Percentiles rank a stretch among this genome's conserved stretches.
Evolutionary conservation across 2,888 invertebrate genomes (phyloP).

Genomic region (Plutella xylostella): DNA sequence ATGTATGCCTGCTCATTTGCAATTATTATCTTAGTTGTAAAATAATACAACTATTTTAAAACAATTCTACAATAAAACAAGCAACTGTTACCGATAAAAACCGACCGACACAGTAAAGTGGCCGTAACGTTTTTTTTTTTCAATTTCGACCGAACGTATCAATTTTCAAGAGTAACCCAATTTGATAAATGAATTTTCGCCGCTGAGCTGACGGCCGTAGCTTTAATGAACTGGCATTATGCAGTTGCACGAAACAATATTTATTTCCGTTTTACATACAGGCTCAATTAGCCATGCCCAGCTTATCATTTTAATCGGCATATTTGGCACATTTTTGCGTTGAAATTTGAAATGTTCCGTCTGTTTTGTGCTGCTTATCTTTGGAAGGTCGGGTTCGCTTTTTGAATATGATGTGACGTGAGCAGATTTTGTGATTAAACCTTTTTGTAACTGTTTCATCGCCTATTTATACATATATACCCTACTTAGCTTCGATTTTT

Average conservation of each 20-base stretch:
- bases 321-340: constrained; percentile 23
- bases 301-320: constrained; percentile 30
- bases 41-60: background rate
- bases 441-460: too few relatives aligned
- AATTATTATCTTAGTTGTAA: too few relatives aligned
- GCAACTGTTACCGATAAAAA: background rate
- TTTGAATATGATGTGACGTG: too few relatives aligned
- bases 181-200: constrained; percentile 41
- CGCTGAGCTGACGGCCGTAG: constrained; percentile 25
- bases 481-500: too few relatives aligned
- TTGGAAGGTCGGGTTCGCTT: too few relatives aligned
- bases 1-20: too few relatives aligned
- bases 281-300: constrained; percentile 23
- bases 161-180: too few relatives aligned
- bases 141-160: constrained; percentile 2
- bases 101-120: background rate
- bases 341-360: too few relatives aligned
- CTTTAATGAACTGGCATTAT: constrained; percentile 29
- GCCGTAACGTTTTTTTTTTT: background rate
- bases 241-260: constrained; percentile 22
- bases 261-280: constrained; percentile 23
- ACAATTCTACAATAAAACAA: background rate
- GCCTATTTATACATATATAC: too few relatives aligned
- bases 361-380: too few relatives aligned
- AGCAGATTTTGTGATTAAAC: too few relatives aligned